phyloP scores from a whole-genome alignment of 2,113 vertebrate genomes.

The Neotoma lepida region DNA sequence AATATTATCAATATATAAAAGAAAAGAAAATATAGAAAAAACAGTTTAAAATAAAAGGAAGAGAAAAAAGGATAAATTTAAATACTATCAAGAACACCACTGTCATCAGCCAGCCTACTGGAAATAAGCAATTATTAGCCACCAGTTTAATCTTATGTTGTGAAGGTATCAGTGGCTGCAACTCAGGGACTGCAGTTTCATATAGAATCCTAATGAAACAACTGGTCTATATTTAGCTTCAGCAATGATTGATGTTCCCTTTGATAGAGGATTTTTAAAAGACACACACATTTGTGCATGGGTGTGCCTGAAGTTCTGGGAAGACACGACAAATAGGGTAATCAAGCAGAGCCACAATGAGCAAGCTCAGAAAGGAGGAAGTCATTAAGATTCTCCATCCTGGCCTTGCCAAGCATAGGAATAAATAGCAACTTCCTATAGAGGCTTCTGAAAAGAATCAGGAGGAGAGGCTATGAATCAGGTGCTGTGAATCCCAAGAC shows the following conservation, averaged over 20 bases:
- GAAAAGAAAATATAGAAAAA: neutral
- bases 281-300: conserved; percentile 28
- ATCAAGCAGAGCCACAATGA: neutral
- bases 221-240: conserved; percentile 58
- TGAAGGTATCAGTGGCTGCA: neutral
- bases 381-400: conserved; percentile 38
- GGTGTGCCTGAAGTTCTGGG: conserved; percentile 60
- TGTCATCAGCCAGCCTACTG: neutral
- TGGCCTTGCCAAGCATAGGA: neutral
- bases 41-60: neutral
- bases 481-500: neutral
- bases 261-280: conserved; percentile 68
- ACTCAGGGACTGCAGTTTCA: neutral
- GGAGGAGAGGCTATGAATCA: neutral
- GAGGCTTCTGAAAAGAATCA: neutral
- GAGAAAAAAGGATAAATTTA: neutral
- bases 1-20: neutral
- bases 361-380: neutral
- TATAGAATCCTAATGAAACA: neutral
- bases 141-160: neutral
- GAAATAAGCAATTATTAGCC: neutral
- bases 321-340: conserved; percentile 15
- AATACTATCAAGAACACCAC: neutral
- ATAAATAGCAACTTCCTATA: conserved; percentile 27
- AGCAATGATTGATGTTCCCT: conserved; percentile 67